Percentiles rank a stretch among this genome's conserved stretches.
These are phyloP conservation scores for Amphimedon queenslandica DNA, from an alignment of 37 sponge, comb jelly and placozoan genomes.

Conservation along the genomic window DNA sequence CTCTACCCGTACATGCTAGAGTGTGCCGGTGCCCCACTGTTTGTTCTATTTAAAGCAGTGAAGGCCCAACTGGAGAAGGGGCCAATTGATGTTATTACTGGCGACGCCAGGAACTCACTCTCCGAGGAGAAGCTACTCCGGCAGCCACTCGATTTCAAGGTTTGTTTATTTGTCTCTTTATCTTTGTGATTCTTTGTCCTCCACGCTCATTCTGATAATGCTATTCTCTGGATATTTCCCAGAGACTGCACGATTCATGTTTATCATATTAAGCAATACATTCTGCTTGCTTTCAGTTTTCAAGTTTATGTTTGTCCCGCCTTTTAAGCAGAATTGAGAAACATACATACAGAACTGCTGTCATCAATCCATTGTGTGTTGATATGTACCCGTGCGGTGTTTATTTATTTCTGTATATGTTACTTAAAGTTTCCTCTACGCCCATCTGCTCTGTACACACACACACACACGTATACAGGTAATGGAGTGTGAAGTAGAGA, in stretches of 20 bases:
- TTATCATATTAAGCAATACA: too few relatives aligned
- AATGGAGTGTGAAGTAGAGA: constrained; percentile 9
- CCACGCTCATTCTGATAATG: too few relatives aligned
- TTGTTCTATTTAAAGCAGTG: constrained; percentile 83
- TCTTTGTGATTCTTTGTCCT: too few relatives aligned
- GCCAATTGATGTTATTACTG: constrained; percentile 91
- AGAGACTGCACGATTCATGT: too few relatives aligned
- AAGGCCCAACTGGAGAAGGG: constrained; percentile 97
- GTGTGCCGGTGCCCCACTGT: constrained; percentile 79
- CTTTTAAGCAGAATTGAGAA: too few relatives aligned
- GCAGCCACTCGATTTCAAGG: constrained; percentile 71
- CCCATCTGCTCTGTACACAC: neutral
- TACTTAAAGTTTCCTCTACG: neutral
- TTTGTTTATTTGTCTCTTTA: too few relatives aligned
- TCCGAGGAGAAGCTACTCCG: constrained; percentile 90
- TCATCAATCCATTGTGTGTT: too few relatives aligned
- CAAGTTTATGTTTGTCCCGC: too few relatives aligned
- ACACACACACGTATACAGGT: neutral
- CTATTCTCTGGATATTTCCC: too few relatives aligned
- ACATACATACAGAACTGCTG: too few relatives aligned
- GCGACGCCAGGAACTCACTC: constrained; percentile 89
- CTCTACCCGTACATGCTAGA: constrained; percentile 79
- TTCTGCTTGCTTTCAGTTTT: too few relatives aligned
- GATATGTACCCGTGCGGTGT: too few relatives aligned
- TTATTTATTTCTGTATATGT: neutral